Evolutionary conservation across 2,113 vertebrate species (phyloP).

Genomic region (Nyctereutes procyonoides): DNA sequence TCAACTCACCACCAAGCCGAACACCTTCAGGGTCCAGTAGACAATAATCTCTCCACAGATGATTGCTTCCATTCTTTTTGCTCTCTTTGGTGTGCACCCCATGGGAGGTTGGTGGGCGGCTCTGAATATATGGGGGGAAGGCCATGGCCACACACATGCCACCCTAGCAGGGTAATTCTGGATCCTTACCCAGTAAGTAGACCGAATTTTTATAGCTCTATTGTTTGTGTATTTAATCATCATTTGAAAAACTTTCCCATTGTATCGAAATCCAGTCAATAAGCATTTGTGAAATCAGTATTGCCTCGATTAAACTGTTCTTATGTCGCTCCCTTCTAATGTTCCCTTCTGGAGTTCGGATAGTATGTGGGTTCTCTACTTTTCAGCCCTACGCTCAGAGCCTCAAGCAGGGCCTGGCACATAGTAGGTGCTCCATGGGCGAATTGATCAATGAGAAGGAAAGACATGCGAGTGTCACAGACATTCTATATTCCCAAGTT

Average conservation of each 20-base stretch:
- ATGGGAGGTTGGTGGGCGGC: not conserved
- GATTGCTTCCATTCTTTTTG: not conserved
- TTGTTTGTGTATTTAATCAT: not conserved
- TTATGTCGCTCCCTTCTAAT: not conserved
- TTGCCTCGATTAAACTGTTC: not conserved
- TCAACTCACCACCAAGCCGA: not conserved
- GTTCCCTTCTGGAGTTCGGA: not conserved
- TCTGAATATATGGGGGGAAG: not conserved
- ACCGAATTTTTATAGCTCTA: not conserved
- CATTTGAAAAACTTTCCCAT: not conserved
- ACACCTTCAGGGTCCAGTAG: not conserved
- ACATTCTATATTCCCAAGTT: not conserved
- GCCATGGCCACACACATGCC: not conserved
- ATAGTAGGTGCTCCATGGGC: not conserved
- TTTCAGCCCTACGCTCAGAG: not conserved
- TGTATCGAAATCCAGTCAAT: not conserved
- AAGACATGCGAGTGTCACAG: not conserved
- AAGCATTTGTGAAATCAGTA: not conserved
- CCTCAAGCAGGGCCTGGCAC: not conserved
- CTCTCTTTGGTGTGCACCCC: not conserved
- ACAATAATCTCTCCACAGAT: not conserved
- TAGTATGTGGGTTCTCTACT: not conserved
- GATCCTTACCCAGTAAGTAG: not conserved
- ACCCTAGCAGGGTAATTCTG: not conserved
- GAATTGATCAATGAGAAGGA: not conserved